Evolutionary conservation across 1,140 invertebrate species (phyloP).

Genomic region (Cotesia glomerata): DNA sequence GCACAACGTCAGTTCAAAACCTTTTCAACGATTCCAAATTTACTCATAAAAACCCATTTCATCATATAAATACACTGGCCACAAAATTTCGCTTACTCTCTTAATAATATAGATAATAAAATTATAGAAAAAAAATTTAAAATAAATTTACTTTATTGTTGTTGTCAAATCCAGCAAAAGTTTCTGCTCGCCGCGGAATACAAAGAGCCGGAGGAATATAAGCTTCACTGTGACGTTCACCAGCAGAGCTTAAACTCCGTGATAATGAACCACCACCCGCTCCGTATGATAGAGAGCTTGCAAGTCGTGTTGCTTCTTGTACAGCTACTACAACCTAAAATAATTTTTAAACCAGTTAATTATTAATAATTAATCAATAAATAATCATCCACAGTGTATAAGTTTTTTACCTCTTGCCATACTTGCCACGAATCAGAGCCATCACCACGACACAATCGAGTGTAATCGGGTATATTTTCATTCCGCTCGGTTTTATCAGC

Average conservation of each 20-base stretch:
- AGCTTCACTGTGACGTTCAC: conserved; percentile 84
- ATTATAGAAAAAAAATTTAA: too few species aligned
- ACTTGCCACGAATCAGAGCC: conserved; percentile 52
- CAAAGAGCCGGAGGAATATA: conserved; percentile 80
- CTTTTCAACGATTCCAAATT: too few species aligned
- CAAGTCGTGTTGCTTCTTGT: conserved; percentile 74
- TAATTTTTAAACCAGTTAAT: neutral
- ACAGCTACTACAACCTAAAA: conserved; percentile 55
- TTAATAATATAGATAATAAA: too few species aligned
- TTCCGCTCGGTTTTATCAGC: conserved; percentile 44
- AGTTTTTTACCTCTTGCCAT: conserved; percentile 52
- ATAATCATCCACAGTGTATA: neutral
- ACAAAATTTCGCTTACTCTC: too few species aligned
- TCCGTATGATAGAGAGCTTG: conserved; percentile 70
- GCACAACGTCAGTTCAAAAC: too few species aligned
- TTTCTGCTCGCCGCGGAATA: conserved; percentile 86
- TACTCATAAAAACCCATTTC: too few species aligned
- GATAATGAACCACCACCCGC: conserved; percentile 78
- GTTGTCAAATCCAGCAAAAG: conserved; percentile 92
- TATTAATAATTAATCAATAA: neutral
- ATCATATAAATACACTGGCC: too few species aligned
- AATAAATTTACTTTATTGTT: conserved; percentile 53
- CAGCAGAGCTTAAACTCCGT: conserved; percentile 88
- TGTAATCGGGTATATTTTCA: conserved; percentile 54
- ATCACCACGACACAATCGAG: conserved; percentile 52